Evolutionary conservation across 1,140 invertebrate genomes (phyloP).

Genomic region (Zaprionus ghesquierei): DNA sequence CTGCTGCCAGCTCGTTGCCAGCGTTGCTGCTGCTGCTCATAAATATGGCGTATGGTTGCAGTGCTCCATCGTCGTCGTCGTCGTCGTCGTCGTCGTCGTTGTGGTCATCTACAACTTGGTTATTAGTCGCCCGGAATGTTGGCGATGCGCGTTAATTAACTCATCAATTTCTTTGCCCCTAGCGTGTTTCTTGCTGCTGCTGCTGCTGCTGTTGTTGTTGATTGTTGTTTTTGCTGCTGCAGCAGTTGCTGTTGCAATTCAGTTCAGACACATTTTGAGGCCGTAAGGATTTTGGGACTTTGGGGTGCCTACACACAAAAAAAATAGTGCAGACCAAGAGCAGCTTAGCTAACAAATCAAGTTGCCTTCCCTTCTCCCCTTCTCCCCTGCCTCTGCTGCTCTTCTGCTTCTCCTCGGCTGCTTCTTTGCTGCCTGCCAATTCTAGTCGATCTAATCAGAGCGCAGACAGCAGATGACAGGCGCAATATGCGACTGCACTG

Average conservation of each 20-base stretch:
- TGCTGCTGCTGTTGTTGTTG: constrained; percentile 18
- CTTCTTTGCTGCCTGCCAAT: background rate
- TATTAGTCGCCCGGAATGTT: constrained; percentile 80
- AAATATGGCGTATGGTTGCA: constrained; percentile 64
- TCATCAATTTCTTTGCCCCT: constrained; percentile 71
- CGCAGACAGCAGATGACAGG: background rate
- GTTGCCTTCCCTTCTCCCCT: background rate
- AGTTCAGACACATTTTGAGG: too few relatives aligned
- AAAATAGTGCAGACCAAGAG: background rate
- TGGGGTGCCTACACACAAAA: constrained; percentile 32
- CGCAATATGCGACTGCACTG: background rate
- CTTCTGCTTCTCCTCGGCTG: too few relatives aligned
- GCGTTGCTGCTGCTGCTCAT: constrained; percentile 47
- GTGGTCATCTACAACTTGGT: constrained; percentile 76
- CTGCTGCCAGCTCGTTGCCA: background rate
- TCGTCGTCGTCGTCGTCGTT: constrained; percentile 54
- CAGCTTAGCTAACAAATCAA: background rate
- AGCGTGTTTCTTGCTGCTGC: constrained; percentile 15
- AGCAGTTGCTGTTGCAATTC: background rate
- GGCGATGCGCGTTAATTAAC: constrained; percentile 80
- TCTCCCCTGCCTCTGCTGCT: background rate
- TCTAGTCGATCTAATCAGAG: background rate
- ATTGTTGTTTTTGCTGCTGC: constrained; percentile 46
- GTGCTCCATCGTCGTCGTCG: constrained; percentile 16
- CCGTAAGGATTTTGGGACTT: constrained; percentile 67